Conservation (phyloP, 2,113 vertebrate genomes). For the Pelusios castaneus region DNA sequence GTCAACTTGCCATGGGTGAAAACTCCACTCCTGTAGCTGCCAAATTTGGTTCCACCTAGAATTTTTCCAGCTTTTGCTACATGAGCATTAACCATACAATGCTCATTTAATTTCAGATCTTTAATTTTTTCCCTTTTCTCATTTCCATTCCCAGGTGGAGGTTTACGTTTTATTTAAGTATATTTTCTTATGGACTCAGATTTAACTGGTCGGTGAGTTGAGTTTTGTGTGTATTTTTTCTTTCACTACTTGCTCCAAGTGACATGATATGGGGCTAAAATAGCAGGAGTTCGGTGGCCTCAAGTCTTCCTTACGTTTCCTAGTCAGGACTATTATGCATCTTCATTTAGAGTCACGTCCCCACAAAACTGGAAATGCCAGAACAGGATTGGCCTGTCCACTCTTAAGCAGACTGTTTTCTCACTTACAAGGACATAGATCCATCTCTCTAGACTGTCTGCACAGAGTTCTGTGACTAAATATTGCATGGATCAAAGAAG, state of each 20-base stretch:
- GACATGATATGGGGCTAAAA: not conserved
- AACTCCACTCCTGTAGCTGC: not conserved
- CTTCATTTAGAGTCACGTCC: not conserved
- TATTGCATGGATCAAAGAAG: not conserved
- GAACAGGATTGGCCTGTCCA: not conserved
- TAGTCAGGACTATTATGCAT: not conserved
- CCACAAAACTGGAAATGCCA: not conserved
- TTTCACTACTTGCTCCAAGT: not conserved
- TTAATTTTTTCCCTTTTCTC: not conserved
- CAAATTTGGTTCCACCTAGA: not conserved
- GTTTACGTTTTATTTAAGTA: slow-evolving; percentile 94
- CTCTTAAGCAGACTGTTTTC: not conserved
- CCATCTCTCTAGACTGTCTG: not conserved
- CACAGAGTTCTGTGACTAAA: not conserved
- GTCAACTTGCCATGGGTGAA: not conserved
- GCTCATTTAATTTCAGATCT: not conserved
- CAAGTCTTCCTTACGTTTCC: not conserved
- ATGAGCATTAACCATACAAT: not conserved
- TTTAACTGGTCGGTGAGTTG: slow-evolving; percentile 95
- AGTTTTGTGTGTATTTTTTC: not conserved
- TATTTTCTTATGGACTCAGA: slow-evolving; percentile 92
- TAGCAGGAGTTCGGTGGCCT: not conserved
- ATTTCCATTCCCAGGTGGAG: slow-evolving; percentile 88
- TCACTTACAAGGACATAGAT: not conserved
- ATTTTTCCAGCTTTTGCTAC: not conserved